Evolutionary conservation across 2,113 vertebrate genomes (phyloP).

Genomic region (Myodes glareolus): DNA sequence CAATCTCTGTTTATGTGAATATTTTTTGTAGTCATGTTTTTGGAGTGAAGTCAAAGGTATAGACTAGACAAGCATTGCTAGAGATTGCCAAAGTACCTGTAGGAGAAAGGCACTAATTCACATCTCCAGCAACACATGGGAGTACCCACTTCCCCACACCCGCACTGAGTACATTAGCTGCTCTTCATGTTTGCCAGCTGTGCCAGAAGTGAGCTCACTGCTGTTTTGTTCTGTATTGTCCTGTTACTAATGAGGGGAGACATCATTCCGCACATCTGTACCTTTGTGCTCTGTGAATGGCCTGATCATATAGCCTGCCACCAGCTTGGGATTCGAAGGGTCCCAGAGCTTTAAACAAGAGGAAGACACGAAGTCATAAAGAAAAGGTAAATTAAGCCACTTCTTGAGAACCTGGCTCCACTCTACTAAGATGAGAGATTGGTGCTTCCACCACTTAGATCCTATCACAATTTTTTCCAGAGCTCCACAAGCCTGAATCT

Average conservation of each 20-base stretch:
- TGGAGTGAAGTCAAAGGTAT: constrained; percentile 21
- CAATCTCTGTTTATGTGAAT: not conserved
- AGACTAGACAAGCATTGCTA: not conserved
- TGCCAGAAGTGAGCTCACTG: constrained; percentile 36
- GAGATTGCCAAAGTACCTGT: not conserved
- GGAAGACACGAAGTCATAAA: not conserved
- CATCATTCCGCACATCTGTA: constrained; percentile 39
- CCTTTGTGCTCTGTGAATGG: not conserved
- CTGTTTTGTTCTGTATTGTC: constrained; percentile 1
- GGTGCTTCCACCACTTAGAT: constrained; percentile 47
- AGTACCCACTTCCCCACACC: not conserved
- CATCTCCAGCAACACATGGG: not conserved
- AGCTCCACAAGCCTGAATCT: constrained; percentile 68
- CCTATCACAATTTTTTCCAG: constrained; percentile 27
- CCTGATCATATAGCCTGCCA: not conserved
- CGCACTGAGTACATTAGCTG: not conserved
- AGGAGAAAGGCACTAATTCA: not conserved
- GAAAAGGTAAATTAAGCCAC: not conserved
- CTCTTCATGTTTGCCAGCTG: not conserved
- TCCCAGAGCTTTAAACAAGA: not conserved
- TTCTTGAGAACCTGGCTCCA: not conserved
- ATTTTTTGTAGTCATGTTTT: not conserved
- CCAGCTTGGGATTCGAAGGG: not conserved
- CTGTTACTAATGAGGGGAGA: constrained; percentile 39
- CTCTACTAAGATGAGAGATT: not conserved